Conservation (phyloP, 2,797 vertebrate species). For the Mormyrops attenuatus region DNA sequence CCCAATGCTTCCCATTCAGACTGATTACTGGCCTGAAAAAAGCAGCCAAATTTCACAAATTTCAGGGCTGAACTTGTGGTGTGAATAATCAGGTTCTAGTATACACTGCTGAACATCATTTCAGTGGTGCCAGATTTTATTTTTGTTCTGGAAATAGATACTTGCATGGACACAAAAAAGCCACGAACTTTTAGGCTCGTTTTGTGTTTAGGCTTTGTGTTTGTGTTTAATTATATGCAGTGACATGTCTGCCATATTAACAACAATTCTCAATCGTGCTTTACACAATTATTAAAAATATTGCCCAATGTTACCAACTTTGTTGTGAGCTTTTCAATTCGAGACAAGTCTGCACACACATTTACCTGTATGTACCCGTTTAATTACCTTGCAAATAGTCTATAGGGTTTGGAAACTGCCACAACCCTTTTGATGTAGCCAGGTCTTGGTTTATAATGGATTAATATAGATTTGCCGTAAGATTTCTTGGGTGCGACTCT, state of each 20-base stretch:
- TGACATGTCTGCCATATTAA: neutral
- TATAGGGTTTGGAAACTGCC: neutral
- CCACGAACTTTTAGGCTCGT: neutral
- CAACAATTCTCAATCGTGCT: neutral
- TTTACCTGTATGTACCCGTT: neutral
- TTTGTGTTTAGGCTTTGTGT: neutral
- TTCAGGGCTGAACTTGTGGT: neutral
- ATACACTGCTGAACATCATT: neutral
- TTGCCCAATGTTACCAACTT: neutral
- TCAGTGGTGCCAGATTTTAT: neutral
- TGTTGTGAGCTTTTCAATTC: neutral
- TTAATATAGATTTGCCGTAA: neutral
- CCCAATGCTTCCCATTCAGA: neutral
- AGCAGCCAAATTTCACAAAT: neutral
- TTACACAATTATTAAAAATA: neutral
- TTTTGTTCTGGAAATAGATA: neutral
- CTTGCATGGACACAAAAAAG: neutral
- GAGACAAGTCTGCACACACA: neutral
- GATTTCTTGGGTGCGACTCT: neutral
- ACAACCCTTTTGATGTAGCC: neutral
- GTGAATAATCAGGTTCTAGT: neutral
- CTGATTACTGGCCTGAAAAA: neutral
- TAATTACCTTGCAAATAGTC: neutral
- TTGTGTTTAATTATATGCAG: neutral
- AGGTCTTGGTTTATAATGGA: neutral